phyloP scores from a whole-genome alignment of 2,888 invertebrate genomes.

The Glyphotaelius pellucidus region DNA sequence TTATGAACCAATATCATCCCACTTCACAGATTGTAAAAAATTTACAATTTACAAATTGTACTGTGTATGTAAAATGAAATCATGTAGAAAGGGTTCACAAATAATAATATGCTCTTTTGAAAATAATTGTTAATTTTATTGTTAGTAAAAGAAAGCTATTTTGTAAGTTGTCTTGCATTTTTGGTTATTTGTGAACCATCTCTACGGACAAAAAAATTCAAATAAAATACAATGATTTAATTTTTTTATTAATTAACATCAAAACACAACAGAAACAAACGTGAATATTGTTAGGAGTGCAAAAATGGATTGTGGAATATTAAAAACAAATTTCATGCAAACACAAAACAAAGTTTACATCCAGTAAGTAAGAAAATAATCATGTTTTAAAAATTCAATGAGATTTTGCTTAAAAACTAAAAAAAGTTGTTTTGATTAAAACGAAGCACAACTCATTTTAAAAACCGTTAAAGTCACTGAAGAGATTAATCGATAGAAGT shows the following conservation, averaged over 20 bases:
- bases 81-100: no score
- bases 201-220: background rate
- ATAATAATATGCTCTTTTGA: no score
- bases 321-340: constrained; percentile 2
- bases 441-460: background rate
- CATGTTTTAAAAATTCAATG: background rate
- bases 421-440: no score
- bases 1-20: background rate
- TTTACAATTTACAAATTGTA: background rate
- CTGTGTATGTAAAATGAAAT: background rate
- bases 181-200: background rate
- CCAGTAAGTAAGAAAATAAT: background rate
- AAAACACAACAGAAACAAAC: background rate
- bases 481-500: no score
- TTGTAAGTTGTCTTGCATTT: background rate
- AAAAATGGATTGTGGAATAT: background rate
- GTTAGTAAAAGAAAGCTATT: background rate
- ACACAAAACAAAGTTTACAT: background rate
- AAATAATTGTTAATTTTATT: background rate
- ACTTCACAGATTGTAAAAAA: background rate
- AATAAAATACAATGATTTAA: background rate
- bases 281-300: background rate
- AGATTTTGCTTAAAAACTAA: background rate
- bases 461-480: background rate
- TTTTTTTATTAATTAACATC: background rate